Conservation (phyloP, 2,797 vertebrate species). For the Silurus aristotelis region DNA sequence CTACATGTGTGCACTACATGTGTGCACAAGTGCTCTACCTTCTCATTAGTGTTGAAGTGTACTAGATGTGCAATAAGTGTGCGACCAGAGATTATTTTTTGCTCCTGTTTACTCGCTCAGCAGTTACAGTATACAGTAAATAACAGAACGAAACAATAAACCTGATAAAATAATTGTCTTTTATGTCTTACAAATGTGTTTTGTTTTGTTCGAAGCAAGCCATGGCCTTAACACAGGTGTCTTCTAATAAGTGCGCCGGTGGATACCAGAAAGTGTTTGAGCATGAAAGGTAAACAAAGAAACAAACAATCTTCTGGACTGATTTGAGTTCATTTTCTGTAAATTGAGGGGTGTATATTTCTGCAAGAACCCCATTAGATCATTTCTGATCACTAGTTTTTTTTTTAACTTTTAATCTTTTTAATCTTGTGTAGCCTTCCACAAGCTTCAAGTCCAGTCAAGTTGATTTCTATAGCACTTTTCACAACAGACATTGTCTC, state of each 20-base stretch:
- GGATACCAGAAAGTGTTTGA: constrained; percentile 97
- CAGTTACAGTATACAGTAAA: neutral
- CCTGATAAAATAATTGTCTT: neutral
- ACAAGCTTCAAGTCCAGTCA: too few relatives aligned
- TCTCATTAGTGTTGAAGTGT: neutral
- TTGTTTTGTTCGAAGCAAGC: neutral
- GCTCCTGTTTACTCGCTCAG: neutral
- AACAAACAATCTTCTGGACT: neutral
- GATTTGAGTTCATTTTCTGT: neutral
- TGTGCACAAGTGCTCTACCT: too few relatives aligned
- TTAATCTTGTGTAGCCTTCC: too few relatives aligned
- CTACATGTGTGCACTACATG: neutral
- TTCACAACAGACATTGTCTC: too few relatives aligned
- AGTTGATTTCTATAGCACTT: too few relatives aligned
- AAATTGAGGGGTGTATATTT: neutral
- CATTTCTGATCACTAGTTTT: too few relatives aligned
- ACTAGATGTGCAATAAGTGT: neutral
- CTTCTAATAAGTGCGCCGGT: constrained; percentile 88
- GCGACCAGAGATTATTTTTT: neutral
- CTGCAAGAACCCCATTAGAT: too few relatives aligned
- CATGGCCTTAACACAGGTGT: constrained; percentile 91
- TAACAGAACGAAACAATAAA: neutral
- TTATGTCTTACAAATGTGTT: neutral
- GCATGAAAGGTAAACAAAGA: constrained; percentile 85
- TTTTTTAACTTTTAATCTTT: too few relatives aligned